phyloP scores from a whole-genome alignment of 1,140 invertebrate species.

The Solenopsis invicta region DNA sequence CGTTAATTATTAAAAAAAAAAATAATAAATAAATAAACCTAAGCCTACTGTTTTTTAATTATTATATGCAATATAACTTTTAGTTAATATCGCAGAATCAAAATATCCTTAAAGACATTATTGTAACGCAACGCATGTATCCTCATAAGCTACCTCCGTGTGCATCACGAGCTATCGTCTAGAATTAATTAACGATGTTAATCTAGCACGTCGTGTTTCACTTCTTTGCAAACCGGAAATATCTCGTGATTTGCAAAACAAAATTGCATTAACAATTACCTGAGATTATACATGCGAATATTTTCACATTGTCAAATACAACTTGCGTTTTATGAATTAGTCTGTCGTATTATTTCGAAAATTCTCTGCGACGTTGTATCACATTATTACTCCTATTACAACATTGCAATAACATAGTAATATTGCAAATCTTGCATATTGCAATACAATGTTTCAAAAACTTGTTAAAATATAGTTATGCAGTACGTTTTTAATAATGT shows the following conservation, averaged over 20 bases:
- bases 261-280: background rate
- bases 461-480: no score
- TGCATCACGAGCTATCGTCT: background rate
- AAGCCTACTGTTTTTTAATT: no score
- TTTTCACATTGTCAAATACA: background rate
- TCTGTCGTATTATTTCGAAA: background rate
- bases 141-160: background rate
- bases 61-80: no score
- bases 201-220: background rate
- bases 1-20: no score
- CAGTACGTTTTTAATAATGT: no score
- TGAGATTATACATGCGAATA: background rate
- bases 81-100: no score
- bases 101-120: background rate
- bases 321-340: constrained; percentile 17
- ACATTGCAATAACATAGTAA: no score
- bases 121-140: background rate
- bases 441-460: no score
- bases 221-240: background rate
- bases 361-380: no score
- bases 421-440: no score
- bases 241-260: background rate
- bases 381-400: background rate
- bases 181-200: background rate
- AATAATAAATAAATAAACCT: no score